A percentile compares a stretch with the other conserved stretches of the same genome.
Conservation (phyloP, 1,140 invertebrate genomes). For the Protaetia brevitarsis region DNA sequence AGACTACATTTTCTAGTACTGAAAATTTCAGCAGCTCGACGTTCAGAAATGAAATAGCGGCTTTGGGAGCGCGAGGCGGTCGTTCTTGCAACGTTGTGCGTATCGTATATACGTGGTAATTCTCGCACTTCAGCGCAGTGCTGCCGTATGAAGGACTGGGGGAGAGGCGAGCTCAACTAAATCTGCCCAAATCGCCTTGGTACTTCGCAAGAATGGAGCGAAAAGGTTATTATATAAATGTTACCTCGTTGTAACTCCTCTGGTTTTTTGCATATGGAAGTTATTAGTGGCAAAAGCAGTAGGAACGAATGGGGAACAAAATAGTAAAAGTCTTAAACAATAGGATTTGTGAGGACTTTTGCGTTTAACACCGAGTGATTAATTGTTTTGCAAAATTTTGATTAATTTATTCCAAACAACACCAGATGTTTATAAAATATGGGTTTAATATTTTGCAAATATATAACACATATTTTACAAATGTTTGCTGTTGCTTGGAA, state of each 20-base stretch:
- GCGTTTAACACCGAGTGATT: too few relatives aligned
- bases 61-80: background rate
- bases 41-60: background rate
- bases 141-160: background rate
- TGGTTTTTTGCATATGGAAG: background rate
- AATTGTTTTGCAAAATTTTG: too few relatives aligned
- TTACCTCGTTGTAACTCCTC: background rate
- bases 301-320: background rate
- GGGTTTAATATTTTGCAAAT: too few relatives aligned
- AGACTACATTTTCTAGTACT: background rate
- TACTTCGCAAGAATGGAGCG: background rate
- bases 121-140: background rate
- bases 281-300: background rate
- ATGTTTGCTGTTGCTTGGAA: too few relatives aligned
- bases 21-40: background rate
- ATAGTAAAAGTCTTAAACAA: too few relatives aligned
- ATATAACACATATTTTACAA: too few relatives aligned
- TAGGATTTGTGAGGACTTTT: too few relatives aligned
- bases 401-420: too few relatives aligned
- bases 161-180: background rate
- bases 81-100: background rate
- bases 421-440: too few relatives aligned
- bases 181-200: slow-evolving; percentile 6
- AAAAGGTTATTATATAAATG: background rate
- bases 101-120: background rate